A percentile compares a stretch with the other conserved stretches of the same genome.
Evolutionary conservation across 2,888 invertebrate species (phyloP).

Genomic region (Thyatira batis): DNA sequence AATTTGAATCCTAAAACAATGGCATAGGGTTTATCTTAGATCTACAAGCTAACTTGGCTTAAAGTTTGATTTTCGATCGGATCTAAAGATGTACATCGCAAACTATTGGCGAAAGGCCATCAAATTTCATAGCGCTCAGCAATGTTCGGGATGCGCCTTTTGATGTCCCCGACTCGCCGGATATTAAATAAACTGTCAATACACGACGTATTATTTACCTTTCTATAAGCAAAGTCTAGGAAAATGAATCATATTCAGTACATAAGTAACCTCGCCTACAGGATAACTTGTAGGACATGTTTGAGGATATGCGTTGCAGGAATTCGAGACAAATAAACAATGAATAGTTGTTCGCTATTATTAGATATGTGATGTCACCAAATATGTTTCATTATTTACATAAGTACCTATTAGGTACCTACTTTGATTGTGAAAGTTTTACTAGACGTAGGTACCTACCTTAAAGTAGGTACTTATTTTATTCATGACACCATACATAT

Average conservation of each 20-base stretch:
- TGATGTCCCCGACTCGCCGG: slow-evolving; percentile 1
- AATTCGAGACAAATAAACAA: no score
- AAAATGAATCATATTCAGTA: neutral
- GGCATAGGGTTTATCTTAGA: neutral
- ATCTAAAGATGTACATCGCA: neutral
- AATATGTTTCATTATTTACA: no score
- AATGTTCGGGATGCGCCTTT: neutral
- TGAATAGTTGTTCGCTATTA: no score
- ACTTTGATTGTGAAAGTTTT: no score
- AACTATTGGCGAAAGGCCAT: slow-evolving; percentile 4
- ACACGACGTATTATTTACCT: neutral
- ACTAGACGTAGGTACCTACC: no score
- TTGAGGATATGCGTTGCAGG: no score
- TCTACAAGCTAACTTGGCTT: neutral
- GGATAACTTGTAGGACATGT: no score
- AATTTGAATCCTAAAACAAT: neutral
- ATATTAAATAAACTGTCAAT: neutral
- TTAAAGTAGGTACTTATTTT: no score
- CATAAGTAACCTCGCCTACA: no score
- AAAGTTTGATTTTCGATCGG: neutral
- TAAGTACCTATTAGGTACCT: no score
- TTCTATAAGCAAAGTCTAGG: neutral
- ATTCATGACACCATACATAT: no score
- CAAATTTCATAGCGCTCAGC: slow-evolving; percentile 8
- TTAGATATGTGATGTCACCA: no score